Evolutionary conservation across 2,797 vertebrate genomes (phyloP), one percentile per base, ranked within the genome.

Genomic region (Paguma larvata): DNA sequence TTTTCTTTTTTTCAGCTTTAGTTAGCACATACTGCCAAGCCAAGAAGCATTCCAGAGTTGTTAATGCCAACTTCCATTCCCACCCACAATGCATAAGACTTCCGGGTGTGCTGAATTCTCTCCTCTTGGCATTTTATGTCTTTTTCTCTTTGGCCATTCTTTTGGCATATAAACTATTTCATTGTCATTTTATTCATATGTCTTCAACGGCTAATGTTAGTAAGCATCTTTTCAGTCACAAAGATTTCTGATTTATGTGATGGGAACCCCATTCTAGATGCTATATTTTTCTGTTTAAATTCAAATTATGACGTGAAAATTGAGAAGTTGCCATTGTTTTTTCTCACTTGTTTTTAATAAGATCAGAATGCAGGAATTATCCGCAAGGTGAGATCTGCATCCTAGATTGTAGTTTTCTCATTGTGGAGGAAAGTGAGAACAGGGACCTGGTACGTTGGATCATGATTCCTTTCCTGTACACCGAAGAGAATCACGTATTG

Each of bases 1-100:
- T 89, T 41, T 90, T 75, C 83, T 85, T 86, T 77, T 93, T 93
- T 93, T 85, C 68, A 95, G 46, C 10, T 92, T 96, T 88, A 78
- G 62, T 96, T 88, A 78, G 62, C 53, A 91, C 73, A 73, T 56
- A 72, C 56, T 89, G 53, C 56, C 56, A 95, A 89, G 68, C n/a
- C 84, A 93, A 88, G 41, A 13, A 86, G 34, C 83, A 41, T 68
- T 96, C 56, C 18, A n/a, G 85, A 96, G 41, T 14, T 78, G 3
- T 72, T 73, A 78, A 78, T 27, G 65, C 84, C 85, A 87, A 68
- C 89, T 91, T 96, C 89, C 63, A 89, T 85, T 91, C 77, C 87
- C 12, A 48, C 56, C 13, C 48, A 95, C 68, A 30, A 41, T 15
- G 9, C 38, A 63, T 53, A 51, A 85, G 23, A 92, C 59, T 96